Evolutionary conservation across 2,888 invertebrate species (phyloP).

Genomic region (Orthonevra nobilis): DNA sequence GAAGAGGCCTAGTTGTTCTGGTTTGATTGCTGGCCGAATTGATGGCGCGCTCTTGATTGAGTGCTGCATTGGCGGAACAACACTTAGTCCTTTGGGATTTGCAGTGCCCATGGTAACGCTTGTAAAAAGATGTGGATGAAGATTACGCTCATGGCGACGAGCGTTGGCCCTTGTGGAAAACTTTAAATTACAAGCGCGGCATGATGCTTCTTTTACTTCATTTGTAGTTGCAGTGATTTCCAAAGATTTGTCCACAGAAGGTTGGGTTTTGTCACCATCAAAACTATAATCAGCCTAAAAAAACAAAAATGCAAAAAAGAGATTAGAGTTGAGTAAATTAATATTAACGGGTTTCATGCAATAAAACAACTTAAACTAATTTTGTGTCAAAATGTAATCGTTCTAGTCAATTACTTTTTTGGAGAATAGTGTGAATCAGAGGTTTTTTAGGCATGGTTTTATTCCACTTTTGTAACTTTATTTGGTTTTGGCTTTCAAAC

Average conservation of each 20-base stretch:
- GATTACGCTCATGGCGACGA: slow-evolving; percentile 79
- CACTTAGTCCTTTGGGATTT: slow-evolving; percentile 76
- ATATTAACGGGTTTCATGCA: no score
- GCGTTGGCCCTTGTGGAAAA: slow-evolving; percentile 80
- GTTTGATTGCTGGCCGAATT: slow-evolving; percentile 39
- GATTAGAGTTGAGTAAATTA: no score
- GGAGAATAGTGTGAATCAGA: no score
- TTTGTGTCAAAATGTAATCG: no score
- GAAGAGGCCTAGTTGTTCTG: slow-evolving; percentile 74
- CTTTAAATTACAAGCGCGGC: slow-evolving; percentile 79
- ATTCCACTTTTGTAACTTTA: no score
- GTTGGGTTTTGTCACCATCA: slow-evolving; percentile 36
- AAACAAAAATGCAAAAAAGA: neutral
- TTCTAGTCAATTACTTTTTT: no score
- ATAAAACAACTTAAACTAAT: no score
- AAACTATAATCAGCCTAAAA: slow-evolving; percentile 49
- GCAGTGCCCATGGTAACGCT: slow-evolving; percentile 72
- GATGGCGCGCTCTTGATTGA: slow-evolving; percentile 18
- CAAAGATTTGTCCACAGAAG: slow-evolving; percentile 57
- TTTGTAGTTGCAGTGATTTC: slow-evolving; percentile 72
- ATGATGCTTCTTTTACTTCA: slow-evolving; percentile 78
- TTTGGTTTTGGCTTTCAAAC: no score
- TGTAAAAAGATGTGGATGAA: slow-evolving; percentile 78
- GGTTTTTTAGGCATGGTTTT: no score
- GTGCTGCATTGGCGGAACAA: slow-evolving; percentile 68